Base-by-base conservation (phyloP, 2,797 vertebrate species). In the Siniperca undulata region DNA sequence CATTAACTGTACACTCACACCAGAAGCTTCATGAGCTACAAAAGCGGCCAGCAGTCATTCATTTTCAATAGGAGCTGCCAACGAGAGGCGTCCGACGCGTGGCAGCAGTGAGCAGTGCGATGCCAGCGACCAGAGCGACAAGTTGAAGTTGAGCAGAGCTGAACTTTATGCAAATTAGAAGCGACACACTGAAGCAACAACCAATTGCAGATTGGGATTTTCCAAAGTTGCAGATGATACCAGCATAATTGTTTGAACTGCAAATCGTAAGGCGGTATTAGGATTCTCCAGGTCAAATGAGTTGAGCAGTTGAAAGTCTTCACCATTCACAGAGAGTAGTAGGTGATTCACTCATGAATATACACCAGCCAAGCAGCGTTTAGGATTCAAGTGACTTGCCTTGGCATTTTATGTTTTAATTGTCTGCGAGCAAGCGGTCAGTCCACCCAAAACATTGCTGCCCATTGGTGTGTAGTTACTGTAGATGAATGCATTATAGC, bases 331-430 rank as follows among this genome's bases (percentile, higher is more conserved):
- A 82, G 69, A 86, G 85, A 87, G 88, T 74, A 86, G 86, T 62
- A 69, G 69, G 78, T 82, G 85, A 77, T 73, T 90, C 80, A 73
- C 87, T 91, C 91, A 93, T 94, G 92, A 95, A 93, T 94, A 92
- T 86, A 91, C 89, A 91, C 85, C 69, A 78, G 90, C 75, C 81
- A 76, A 88, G 75, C 84, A 85, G 78, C 82, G 55, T 88, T 92
- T 90, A 83, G 86, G 92, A 94, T 94, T 93, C 91, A 90, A 90
- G 82, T 87, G 93, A 92, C 88, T 94, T 87, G 85, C 90, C 92
- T 90, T 94, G 92, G 83, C 91, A 94, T 95, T 94, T 94, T 90
- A 88, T 94, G 91, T 88, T 93, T 94, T 91, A 94, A 91, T 93
- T 92, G 92, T 93, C 90, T 89, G 80, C 7, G 44, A 83, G 82